Evolutionary conservation across 2,113 vertebrate species (phyloP).

Genomic region (Megaleporinus macrocephalus): DNA sequence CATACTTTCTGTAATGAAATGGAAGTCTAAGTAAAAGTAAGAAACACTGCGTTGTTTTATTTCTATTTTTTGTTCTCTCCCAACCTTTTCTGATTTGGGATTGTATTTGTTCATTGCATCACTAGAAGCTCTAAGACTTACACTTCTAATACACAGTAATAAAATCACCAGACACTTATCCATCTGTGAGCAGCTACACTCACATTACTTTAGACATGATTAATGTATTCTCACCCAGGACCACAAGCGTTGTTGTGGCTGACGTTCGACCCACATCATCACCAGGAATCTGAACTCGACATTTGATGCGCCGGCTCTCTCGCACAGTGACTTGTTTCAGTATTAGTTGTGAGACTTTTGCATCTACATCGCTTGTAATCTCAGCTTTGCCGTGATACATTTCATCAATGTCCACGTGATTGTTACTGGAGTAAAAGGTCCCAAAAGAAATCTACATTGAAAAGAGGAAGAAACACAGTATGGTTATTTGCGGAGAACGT

Average conservation of each 20-base stretch:
- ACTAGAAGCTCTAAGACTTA: too few relatives aligned
- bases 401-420: slow-evolving; percentile 14
- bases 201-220: background rate
- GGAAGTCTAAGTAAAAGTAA: too few relatives aligned
- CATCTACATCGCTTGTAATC: slow-evolving; percentile 12
- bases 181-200: background rate
- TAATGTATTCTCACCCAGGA: slow-evolving; percentile 81
- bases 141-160: background rate
- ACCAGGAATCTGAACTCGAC: slow-evolving; percentile 68
- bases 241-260: slow-evolving; percentile 71
- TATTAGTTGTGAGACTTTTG: slow-evolving; percentile 65
- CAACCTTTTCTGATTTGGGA: too few relatives aligned
- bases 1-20: too few relatives aligned
- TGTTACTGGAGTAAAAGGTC: slow-evolving; percentile 38
- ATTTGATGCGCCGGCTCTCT: slow-evolving; percentile 82
- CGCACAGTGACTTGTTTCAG: slow-evolving; percentile 74
- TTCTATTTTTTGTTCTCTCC: too few relatives aligned
- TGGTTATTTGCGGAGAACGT: background rate
- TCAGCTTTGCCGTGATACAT: slow-evolving; percentile 69
- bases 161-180: background rate
- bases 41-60: too few relatives aligned
- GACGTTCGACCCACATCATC: slow-evolving; percentile 63
- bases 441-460: slow-evolving; percentile 69
- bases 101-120: too few relatives aligned
- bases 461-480: background rate